Evolutionary conservation across 1,140 invertebrate genomes (phyloP), one percentile per base, ranked within the genome.

Genomic region (Caligus rogercresseyi): DNA sequence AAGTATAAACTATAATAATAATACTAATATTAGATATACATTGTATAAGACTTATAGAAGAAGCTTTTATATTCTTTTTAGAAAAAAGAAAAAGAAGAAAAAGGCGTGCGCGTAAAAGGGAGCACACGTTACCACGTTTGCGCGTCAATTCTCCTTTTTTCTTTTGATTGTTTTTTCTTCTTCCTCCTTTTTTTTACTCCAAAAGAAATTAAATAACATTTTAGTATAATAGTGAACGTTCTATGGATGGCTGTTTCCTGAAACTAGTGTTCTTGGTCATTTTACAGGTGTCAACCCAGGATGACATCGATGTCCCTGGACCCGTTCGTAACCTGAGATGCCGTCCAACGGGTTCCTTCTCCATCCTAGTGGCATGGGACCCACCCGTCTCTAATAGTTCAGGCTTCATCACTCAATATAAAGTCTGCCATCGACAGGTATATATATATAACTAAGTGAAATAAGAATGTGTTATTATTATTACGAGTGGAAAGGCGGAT

Each of bases 391-490:
- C 23, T 1, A 18, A 23, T 3, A 25, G 15, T 11, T 31, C 16
- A 18, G 26, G 24, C 3, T 25, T 60, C 26, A 31, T 60, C 2
- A 26, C 57, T 3, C 21, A 31, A 4, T 60, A 60, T 25, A 60
- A 60, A 18, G 20, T 60, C 57, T 60, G 25, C 23, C 26, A 60
- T 25, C 21, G 57, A 60, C 57, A 31, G 57, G 57, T 60, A 60
- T 16, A 31, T 31, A 13, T 16, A 20, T 16, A 19, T 53, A n/a
- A n/a, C 13, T 7, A 20, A 53, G 21, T 2, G 2, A 53, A 53
- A 53, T 13, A n/a, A 51, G 43, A 20, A 53, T 4, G 21, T 53
- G 18, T 20, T 53, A 21, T 56, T 56, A 21, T 56, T 3, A 2
- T 56, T 16, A 20, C 4, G 13, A 21, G 19, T 20, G 54, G 24